Evolutionary conservation across 1,140 invertebrate genomes (phyloP), one percentile per base, ranked within the genome.

Genomic region (Cecropterus lyciades): DNA sequence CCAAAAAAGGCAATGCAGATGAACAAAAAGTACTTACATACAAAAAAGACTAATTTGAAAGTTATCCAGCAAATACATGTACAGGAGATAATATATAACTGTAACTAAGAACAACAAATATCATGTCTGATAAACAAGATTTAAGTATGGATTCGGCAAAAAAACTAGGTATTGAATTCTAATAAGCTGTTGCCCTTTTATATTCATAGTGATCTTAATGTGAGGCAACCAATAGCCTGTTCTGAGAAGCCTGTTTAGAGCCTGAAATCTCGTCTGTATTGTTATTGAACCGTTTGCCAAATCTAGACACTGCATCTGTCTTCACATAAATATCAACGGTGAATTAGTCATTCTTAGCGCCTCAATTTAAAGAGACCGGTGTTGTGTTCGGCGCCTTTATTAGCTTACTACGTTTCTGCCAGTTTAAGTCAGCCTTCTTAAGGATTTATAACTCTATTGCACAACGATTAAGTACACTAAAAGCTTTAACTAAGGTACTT

Each of bases 341-440:
- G 10, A 49, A 49, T 49, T 56, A 17, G 40, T 17, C n/a, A 43
- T 37, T 37, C 20, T 24, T 14, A 43, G 40, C 40, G 40, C n/a
- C 40, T 43, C 40, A 13, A 43, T 43, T 43, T 2, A 43, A 43
- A 11, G 30, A 20, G 20, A 1, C 4, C 27, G 27, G 27, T 30
- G 27, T n/a, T 40, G 37, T 2, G 37, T 43, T 43, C 40, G 40
- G 13, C 40, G 40, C 40, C 40, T 37, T 49, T 49, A 49, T 10
- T 17, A 13, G 17, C 11, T 55, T 0, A 8, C 33, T 55, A n/a
- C 42, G 52, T 20, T 55, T 42, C 37, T 55, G 33, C 14, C 33
- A 42, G 33, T 42, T 55, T 46, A 59, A 59, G 45, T 30, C 56
- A 33, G 56, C 24, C 42, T 45, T 16, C 37, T 45, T 59, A 59